Conservation (phyloP, 2,888 invertebrate species). For the Drosophila pseudotakahashii region DNA sequence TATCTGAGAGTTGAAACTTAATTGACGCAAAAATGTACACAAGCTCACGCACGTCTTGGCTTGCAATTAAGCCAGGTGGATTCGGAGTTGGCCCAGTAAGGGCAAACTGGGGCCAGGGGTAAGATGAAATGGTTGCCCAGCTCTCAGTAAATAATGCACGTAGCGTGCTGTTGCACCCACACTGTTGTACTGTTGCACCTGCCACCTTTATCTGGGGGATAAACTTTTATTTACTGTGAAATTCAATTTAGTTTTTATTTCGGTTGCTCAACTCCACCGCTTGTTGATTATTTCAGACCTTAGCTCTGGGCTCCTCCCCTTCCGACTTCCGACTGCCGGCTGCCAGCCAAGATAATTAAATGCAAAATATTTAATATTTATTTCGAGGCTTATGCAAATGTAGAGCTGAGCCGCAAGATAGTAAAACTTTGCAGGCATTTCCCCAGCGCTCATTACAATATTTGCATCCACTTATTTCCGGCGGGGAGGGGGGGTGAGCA, state of each 20-base stretch:
- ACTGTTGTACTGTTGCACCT: conserved; percentile 4
- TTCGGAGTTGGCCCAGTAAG: neutral
- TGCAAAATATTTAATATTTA: conserved; percentile 77
- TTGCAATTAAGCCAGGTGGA: conserved; percentile 63
- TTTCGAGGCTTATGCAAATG: conserved; percentile 77
- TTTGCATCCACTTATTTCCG: conserved; percentile 65
- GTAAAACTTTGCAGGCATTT: conserved; percentile 66
- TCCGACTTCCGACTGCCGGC: neutral
- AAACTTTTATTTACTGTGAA: conserved; percentile 64
- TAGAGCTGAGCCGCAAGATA: conserved; percentile 62
- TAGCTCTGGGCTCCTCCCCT: no score
- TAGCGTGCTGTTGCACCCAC: conserved; percentile 30
- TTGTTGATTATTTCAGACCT: conserved; percentile 30
- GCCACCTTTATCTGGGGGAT: conserved; percentile 22
- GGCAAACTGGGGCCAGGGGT: neutral
- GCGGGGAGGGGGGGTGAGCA: conserved; percentile 22
- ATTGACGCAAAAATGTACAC: conserved; percentile 70
- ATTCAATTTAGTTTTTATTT: conserved; percentile 50
- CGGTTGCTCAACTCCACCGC: conserved; percentile 25
- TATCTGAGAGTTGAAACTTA: conserved; percentile 68
- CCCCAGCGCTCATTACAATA: conserved; percentile 37
- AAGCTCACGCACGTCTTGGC: conserved; percentile 66
- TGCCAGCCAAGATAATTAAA: conserved; percentile 62
- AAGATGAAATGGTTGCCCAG: conserved; percentile 18
- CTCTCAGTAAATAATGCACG: conserved; percentile 40